Percentiles rank a stretch among this genome's conserved stretches.
These are phyloP conservation scores for Mizuhopecten yessoensis DNA, from an alignment of 1,140 invertebrate genomes.

Conservation along the genomic window DNA sequence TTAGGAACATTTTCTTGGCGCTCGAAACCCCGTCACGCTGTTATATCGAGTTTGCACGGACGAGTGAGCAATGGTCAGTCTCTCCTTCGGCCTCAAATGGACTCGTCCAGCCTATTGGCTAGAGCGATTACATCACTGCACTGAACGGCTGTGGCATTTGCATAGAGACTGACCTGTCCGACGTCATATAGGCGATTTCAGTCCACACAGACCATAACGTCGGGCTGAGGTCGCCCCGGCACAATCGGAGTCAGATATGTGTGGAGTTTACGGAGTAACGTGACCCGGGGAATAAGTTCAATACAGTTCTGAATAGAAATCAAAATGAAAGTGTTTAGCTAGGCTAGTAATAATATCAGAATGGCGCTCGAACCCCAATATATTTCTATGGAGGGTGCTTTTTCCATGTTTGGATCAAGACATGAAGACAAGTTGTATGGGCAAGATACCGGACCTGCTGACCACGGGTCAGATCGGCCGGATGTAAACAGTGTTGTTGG, in stretches of 20 bases:
- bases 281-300: background rate
- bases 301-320: background rate
- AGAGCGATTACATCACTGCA: slow-evolving; percentile 24
- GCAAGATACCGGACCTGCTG: background rate
- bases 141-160: background rate
- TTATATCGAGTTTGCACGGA: background rate
- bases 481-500: slow-evolving; percentile 10
- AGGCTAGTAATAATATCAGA: background rate
- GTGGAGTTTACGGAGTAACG: background rate
- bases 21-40: background rate
- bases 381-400: background rate
- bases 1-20: background rate
- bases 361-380: slow-evolving; percentile 4
- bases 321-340: background rate
- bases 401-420: slow-evolving; percentile 39
- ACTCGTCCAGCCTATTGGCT: background rate
- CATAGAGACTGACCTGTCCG: slow-evolving; percentile 7
- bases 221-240: slow-evolving; percentile 23
- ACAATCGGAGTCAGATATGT: background rate
- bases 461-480: slow-evolving; percentile 6
- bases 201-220: background rate
- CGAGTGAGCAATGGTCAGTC: background rate
- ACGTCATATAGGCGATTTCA: background rate
- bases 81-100: background rate
- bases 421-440: background rate